These are phyloP conservation scores for Schizothorax lantsangensis DNA, from an alignment of 2,797 vertebrate species.

Conservation along the genomic window DNA sequence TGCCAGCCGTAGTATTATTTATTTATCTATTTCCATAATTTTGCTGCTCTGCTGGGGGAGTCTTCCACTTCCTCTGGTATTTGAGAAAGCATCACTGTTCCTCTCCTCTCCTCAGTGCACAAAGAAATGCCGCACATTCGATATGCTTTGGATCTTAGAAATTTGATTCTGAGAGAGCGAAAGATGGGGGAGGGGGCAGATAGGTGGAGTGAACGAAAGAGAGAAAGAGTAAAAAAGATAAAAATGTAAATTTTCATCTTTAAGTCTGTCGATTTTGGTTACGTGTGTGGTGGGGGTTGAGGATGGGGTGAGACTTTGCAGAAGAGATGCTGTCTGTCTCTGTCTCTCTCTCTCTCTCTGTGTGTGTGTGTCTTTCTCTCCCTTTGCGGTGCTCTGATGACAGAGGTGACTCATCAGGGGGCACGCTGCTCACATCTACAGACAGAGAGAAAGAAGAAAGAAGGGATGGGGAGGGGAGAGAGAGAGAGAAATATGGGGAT, in stretches of 20 bases:
- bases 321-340: conserved; percentile 52
- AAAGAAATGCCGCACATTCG: conserved; percentile 60
- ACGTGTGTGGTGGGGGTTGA: conserved; percentile 39
- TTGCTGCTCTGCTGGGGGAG: conserved; percentile 54
- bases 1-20: conserved; percentile 59
- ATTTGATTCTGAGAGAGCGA: conserved; percentile 61
- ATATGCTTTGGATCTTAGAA: conserved; percentile 62
- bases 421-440: conserved; percentile 56
- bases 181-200: conserved; percentile 14
- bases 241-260: conserved; percentile 53
- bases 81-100: conserved; percentile 56
- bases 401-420: conserved; percentile 69
- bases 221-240: conserved; percentile 18
- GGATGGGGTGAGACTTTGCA: conserved; percentile 54
- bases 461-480: conserved; percentile 41
- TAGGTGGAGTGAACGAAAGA: conserved; percentile 6
- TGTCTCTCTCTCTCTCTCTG: conserved; percentile 9
- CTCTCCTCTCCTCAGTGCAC: conserved; percentile 57
- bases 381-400: conserved; percentile 63
- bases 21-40: conserved; percentile 66
- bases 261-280: conserved; percentile 49
- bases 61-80: conserved; percentile 55
- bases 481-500: conserved; percentile 39
- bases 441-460: conserved; percentile 55
- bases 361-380: conserved; percentile 47